Evolutionary conservation across 92 coral and sea anemone genomes (phyloP), one percentile per base, ranked within the genome.

Genomic region (Paramuricea clavata): DNA sequence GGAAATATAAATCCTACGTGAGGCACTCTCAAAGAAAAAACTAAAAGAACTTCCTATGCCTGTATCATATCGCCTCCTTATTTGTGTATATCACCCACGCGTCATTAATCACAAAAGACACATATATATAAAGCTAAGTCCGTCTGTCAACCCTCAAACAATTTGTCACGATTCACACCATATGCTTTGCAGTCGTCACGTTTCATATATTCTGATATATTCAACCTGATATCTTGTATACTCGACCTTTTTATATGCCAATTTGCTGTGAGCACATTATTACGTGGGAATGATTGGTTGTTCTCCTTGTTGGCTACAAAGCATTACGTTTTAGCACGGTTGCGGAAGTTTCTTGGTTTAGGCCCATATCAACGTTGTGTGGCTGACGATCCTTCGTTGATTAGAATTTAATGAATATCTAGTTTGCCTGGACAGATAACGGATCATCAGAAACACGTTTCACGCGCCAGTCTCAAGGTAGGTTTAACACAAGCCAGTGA

Each of bases 81-180:
- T 54, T 54, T 54, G 62, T 54, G 0, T n/a, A n/a, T 54, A 54
- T 54, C 62, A 54, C 62, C 62, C 62, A 54, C 62, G 62, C 62
- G 26, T 21, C 62, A 54, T 54, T 54, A 54, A 19, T 54, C 62
- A 39, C 44, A 39, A 39, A n/a, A n/a, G n/a, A 4, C 44, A 47
- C 16, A 47, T 5, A 12, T 36, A 36, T 36, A 36, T 8, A 36
- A 36, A 47, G 10, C 13, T 47, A 47, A 47, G 52, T 12, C 10
- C 52, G 52, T 47, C 42, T 36, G 42, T 36, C n/a, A n/a, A 10
- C 4, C 10, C 44, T 4, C 52, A 47, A 47, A 47, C 52, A 12
- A 15, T 47, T 36, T 15, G 9, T 47, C 52, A 15, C 52, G 52
- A 47, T 15, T 47, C 2, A 47, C 52, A 47, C 52, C 52, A 47